Conservation (phyloP, 2,888 invertebrate species). For the Leptarthrus brevirostris region DNA sequence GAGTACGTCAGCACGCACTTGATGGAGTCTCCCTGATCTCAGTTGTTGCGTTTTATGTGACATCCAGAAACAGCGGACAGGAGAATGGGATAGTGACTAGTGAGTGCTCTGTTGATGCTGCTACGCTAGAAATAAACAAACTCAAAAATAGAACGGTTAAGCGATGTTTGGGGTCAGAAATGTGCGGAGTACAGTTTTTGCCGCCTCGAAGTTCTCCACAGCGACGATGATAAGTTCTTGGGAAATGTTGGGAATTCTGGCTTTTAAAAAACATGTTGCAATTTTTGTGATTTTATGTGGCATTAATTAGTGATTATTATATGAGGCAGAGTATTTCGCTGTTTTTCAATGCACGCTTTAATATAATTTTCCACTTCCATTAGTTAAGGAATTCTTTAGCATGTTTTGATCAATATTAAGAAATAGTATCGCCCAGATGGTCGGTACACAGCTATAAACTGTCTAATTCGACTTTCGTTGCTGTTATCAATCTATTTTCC, state of each 20-base stretch:
- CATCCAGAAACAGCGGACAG: background rate
- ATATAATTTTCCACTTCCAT: no score
- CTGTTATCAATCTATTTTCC: no score
- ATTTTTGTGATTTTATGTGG: background rate
- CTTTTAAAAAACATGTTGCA: background rate
- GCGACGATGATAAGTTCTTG: background rate
- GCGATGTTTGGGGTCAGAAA: constrained; percentile 33
- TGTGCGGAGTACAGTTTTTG: constrained; percentile 2
- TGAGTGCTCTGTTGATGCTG: no score
- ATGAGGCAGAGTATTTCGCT: no score
- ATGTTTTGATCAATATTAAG: no score
- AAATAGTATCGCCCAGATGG: no score
- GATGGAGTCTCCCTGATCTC: constrained; percentile 7
- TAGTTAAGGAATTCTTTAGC: no score
- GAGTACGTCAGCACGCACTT: constrained; percentile 35
- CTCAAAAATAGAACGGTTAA: constrained; percentile 22
- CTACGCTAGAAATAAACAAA: constrained; percentile 32
- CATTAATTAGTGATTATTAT: background rate
- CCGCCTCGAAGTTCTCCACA: background rate
- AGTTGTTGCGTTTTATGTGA: background rate
- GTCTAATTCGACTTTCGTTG: no score
- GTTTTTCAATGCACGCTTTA: no score
- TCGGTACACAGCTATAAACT: no score
- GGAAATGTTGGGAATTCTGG: background rate
- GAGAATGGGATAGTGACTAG: background rate